Base-by-base conservation (phyloP, 2,888 invertebrate species). In the Hydriomena furcata region DNA sequence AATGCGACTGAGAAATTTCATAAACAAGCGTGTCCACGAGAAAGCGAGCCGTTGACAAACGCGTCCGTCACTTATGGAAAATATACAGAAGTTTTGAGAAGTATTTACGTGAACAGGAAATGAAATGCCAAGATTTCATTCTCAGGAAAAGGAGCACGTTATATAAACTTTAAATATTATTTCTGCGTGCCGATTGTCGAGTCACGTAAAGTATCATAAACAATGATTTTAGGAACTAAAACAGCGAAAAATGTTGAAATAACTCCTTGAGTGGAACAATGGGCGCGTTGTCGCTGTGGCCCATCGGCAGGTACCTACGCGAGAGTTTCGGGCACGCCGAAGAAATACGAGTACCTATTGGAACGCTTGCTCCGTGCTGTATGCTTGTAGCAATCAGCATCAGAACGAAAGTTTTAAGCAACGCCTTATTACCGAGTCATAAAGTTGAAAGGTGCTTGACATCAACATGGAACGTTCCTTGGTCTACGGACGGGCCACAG, bases 301-400 rank as follows among this genome's bases (percentile, higher is more conserved):
- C 56, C 58, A 61, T 55, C 53, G 63, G 55, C 73, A 76, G 79
- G 82, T 76, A 25, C 4, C 4, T 34, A 81, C 68, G 73, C 69
- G 65, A 61, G 67, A 68, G 71, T 64, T 68, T 63, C 66, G 68
- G 67, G 64, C 65, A 71, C 68, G 72, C 73, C 67, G 68, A 68
- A 66, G 66, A 75, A 74, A 73, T 71, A n/a, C n/a, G n/a, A n/a
- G n/a, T n/a, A 66, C 65, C 79, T 73, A 80, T 82, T 81, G 79
- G 82, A 52, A 28, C 12, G 34, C 13, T 8, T 6, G 27, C 12
- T 66, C 57, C 65, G 71, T 74, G 72, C 53, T 68, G 68, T 71
- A 73, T 66, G 66, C 50, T 25, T 47, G 45, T 17, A 46, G 42
- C 46, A 50, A 47, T 43, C 49, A 45, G 35, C 17, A 42, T 60